A percentile compares a stretch with the other conserved stretches of the same genome.
Evolutionary conservation across 2,113 vertebrate genomes (phyloP).

Genomic region (Thomomys bottae): DNA sequence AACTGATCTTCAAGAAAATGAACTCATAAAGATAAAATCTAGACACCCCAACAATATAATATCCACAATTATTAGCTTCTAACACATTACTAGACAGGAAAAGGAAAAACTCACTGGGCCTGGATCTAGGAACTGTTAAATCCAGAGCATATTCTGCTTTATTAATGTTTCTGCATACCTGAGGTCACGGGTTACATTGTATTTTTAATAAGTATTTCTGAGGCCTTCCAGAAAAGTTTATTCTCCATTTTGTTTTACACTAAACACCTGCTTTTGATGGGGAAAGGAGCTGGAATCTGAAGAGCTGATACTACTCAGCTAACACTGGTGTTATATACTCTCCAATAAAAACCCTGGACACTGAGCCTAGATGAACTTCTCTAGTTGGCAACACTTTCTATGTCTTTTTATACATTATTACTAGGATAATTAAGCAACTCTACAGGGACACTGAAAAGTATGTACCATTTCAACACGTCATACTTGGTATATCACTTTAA

Average conservation of each 20-base stretch:
- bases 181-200: neutral
- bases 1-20: neutral
- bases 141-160: neutral
- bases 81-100: neutral
- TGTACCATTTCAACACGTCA: neutral
- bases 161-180: neutral
- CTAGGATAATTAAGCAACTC: neutral
- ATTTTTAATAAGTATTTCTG: too few species aligned
- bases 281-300: neutral
- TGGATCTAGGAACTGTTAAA: neutral
- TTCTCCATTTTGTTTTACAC: neutral
- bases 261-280: neutral
- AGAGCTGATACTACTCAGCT: neutral
- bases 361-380: neutral
- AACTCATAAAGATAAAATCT: slow-evolving; percentile 23
- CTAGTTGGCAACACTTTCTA: neutral
- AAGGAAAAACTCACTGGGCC: neutral
- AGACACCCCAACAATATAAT: neutral
- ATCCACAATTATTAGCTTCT: neutral
- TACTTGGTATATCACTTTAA: neutral
- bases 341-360: neutral
- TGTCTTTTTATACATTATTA: neutral
- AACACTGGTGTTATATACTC: neutral
- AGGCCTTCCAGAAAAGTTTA: slow-evolving; percentile 13
- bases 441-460: neutral